Evolutionary conservation across 2,888 invertebrate species (phyloP).

Genomic region (Scaptomyza reducta): DNA sequence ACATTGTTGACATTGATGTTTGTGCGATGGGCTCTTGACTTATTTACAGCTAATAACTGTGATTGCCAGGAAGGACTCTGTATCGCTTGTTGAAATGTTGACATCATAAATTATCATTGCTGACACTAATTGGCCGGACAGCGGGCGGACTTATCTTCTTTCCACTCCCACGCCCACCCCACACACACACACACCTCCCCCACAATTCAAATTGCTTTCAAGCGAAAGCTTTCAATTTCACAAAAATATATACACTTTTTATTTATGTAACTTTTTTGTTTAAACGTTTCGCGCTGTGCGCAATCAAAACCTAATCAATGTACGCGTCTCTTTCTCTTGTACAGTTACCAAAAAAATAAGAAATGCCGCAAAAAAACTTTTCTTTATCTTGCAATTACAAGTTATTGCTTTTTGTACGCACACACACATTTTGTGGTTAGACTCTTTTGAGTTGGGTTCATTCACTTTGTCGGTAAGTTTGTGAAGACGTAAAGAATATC

Average conservation of each 20-base stretch:
- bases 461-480: not conserved
- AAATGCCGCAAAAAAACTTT: not conserved
- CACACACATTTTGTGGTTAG: not conserved
- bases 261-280: constrained; percentile 22
- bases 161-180: not conserved
- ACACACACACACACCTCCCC: not conserved
- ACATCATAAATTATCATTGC: constrained; percentile 62
- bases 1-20: constrained; percentile 36
- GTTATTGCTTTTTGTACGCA: constrained; percentile 7
- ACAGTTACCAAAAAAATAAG: constrained; percentile 11
- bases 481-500: too few species aligned
- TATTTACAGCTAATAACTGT: constrained; percentile 58
- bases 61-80: constrained; percentile 51
- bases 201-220: constrained; percentile 4
- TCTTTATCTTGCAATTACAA: constrained; percentile 38
- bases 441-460: not conserved
- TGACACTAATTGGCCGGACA: constrained; percentile 37
- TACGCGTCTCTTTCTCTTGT: constrained; percentile 17
- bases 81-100: constrained; percentile 45
- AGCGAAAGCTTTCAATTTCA: constrained; percentile 39
- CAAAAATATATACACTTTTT: constrained; percentile 1
- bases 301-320: constrained; percentile 59
- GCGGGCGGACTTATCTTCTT: not conserved
- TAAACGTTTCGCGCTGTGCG: constrained; percentile 14
- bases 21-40: constrained; percentile 13